Conservation (phyloP, 1,140 invertebrate genomes). For the Cydia amplana region DNA sequence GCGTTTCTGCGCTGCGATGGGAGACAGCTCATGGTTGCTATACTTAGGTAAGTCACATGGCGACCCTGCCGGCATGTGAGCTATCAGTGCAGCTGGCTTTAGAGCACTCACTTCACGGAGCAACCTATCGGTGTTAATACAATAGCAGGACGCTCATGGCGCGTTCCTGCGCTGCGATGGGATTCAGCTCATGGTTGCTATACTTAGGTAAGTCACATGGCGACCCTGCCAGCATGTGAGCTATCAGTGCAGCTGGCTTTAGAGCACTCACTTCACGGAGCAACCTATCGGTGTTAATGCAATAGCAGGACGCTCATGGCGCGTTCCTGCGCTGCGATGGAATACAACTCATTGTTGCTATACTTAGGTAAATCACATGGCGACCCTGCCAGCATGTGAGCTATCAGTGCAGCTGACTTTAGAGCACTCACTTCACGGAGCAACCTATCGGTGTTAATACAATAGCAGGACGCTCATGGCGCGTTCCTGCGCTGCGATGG, state of each 20-base stretch:
- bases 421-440: too few relatives aligned
- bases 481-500: conserved; percentile 58
- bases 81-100: conserved; percentile 47
- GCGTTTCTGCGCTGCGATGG: too few relatives aligned
- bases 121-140: conserved; percentile 62
- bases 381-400: background rate
- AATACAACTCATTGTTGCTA: conserved; percentile 54
- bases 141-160: conserved; percentile 56
- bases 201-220: conserved; percentile 53
- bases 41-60: too few relatives aligned
- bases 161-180: background rate
- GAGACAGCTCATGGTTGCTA: too few relatives aligned
- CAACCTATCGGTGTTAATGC: conserved; percentile 62
- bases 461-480: conserved; percentile 57
- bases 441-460: conserved; percentile 58
- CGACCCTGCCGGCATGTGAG: too few relatives aligned
- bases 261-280: background rate
- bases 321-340: background rate
- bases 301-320: conserved; percentile 56
- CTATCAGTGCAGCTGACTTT: background rate
- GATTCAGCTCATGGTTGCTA: conserved; percentile 55
- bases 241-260: background rate
- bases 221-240: background rate
- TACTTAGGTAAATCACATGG: conserved; percentile 52
- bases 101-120: conserved; percentile 57